Conservation (phyloP, 2,113 vertebrate species). For the Saguinus imperator region DNA sequence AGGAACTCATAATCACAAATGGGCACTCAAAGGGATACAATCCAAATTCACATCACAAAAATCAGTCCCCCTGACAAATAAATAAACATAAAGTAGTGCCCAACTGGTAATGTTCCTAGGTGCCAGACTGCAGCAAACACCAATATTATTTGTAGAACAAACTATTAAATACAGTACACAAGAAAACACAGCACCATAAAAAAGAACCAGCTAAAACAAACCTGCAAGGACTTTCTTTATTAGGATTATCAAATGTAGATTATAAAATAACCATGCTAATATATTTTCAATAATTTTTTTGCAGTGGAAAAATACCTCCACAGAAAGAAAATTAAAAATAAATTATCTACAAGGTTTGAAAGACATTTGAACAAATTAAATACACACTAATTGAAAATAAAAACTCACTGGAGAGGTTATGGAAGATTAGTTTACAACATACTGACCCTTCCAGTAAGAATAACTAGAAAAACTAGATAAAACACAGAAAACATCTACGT, state of each 20-base stretch:
- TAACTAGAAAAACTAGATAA: constrained; percentile 21
- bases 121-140: not conserved
- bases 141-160: not conserved
- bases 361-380: constrained; percentile 2
- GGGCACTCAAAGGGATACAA: not conserved
- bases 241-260: not conserved
- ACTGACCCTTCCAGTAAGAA: not conserved
- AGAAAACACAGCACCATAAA: not conserved
- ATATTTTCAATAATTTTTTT: constrained; percentile 15
- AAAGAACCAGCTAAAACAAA: not conserved
- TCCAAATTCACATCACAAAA: not conserved
- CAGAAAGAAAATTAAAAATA: not conserved
- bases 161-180: not conserved
- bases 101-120: not conserved
- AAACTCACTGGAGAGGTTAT: not conserved
- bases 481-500: not conserved
- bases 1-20: not conserved
- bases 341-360: not conserved
- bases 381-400: not conserved
- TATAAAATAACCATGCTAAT: not conserved
- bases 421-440: not conserved
- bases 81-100: not conserved
- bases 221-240: not conserved
- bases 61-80: not conserved
- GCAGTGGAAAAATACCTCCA: not conserved